Conservation (phyloP, 2,888 invertebrate genomes). For the Mantis religiosa region DNA sequence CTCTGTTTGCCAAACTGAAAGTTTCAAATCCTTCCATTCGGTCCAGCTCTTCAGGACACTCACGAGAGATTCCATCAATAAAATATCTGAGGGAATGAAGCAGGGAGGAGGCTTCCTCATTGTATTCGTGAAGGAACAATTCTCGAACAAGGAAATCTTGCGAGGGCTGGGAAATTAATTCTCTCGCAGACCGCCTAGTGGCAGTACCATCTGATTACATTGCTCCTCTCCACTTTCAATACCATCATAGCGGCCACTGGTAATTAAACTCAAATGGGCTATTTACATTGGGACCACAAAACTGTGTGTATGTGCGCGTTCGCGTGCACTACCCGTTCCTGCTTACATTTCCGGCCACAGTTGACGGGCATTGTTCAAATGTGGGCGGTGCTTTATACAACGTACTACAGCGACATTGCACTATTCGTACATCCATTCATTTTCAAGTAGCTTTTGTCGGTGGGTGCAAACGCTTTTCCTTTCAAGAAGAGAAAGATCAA, state of each 20-base stretch:
- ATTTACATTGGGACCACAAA: background rate
- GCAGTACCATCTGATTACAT: background rate
- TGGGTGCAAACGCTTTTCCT: no score
- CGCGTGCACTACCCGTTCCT: background rate
- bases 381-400: background rate
- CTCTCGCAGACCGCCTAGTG: background rate
- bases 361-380: background rate
- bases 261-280: background rate
- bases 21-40: background rate
- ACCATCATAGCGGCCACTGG: background rate
- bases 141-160: background rate
- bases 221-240: background rate
- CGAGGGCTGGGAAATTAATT: background rate
- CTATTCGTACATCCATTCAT: no score
- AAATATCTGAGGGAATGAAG: background rate
- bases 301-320: background rate
- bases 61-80: background rate
- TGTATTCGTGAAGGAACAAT: background rate
- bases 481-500: no score
- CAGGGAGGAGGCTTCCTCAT: background rate
- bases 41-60: background rate
- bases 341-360: background rate
- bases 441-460: no score
- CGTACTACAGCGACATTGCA: no score
- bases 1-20: background rate